Base-by-base conservation (phyloP, 2,888 invertebrate genomes). In the Eueremaeus valkanovi region DNA sequence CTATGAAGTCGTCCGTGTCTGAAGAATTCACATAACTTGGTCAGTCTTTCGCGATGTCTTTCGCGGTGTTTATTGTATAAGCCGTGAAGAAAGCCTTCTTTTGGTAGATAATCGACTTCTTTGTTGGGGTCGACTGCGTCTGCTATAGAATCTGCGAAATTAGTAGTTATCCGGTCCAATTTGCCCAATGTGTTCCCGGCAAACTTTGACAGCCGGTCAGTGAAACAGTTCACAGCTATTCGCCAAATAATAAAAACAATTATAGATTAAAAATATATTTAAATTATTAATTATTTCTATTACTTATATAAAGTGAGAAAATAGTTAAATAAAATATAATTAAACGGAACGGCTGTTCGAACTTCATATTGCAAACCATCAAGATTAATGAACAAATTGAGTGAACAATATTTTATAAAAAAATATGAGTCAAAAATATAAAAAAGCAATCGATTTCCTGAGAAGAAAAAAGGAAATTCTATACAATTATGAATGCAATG, bases 1-100 rank as follows among this genome's bases (percentile, higher is more conserved):
- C 13, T 42, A 61, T 61, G 49, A n/a, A 75, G 42, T 33, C 61
- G 21, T 51, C 75, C 75, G 11, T 51, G 72, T 36, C 72, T 70
- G 31, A 72, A 45, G 36, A 51, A 58, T 72, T 75, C 75, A 36
- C 75, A 75, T 13, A 75, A 31, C 18, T 27, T 5, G 13, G 29
- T 33, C 31, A 33, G 18, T n/a, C 72, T 45, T 55, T 55, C 55
- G 8, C 72, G n/a, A 55, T 72, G 49, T 33, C 36, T 49, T 9
- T 75, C 51, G 8, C 72, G 72, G 29, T 68, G 68, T 42, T 13
- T 68, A 11, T 68, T 42, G 21, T 68, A 68, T 2, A 68, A 3
- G 11, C 42, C 24, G 21, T 42, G 40, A 33, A 68, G 16, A 13
- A 40, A 1, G 0, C 68, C 68, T 24, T 68, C 68, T 5, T 68